Percentiles rank a stretch among this genome's conserved stretches.
Evolutionary conservation across 2,113 vertebrate genomes (phyloP).

Genomic region (Nothoprocta pentlandii): DNA sequence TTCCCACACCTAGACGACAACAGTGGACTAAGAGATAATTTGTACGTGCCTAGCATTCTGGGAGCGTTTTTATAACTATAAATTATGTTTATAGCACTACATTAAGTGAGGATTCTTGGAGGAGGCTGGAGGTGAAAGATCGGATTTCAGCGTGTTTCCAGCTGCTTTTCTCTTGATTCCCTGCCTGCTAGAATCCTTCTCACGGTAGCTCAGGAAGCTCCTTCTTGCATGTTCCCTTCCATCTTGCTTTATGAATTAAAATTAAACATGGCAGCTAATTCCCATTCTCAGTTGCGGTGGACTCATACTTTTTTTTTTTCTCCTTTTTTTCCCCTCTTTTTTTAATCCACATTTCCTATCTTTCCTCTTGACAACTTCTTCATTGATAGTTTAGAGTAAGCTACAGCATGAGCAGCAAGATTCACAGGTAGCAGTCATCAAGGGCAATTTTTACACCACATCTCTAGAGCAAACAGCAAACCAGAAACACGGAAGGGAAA

Average conservation of each 20-base stretch:
- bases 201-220: not conserved
- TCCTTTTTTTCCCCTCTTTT: not conserved
- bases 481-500: not conserved
- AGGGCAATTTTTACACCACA: not conserved
- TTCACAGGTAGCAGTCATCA: not conserved
- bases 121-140: constrained; percentile 11
- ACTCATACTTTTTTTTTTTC: not conserved
- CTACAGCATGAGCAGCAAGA: not conserved
- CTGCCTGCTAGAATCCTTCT: not conserved
- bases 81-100: constrained; percentile 32
- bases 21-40: not conserved
- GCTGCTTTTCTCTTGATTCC: not conserved
- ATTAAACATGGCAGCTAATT: not conserved
- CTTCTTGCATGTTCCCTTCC: not conserved
- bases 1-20: not conserved
- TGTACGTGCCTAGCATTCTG: not conserved
- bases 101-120: constrained; percentile 26
- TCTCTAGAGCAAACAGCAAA: not conserved
- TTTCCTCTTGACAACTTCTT: not conserved
- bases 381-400: not conserved
- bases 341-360: not conserved
- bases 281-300: not conserved
- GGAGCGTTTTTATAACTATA: constrained; percentile 29
- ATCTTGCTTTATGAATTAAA: not conserved
- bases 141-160: not conserved